A percentile compares a stretch with the other conserved stretches of the same genome.
Evolutionary conservation across 2,888 invertebrate species (phyloP).

Genomic region (Drosophila cracens): DNA sequence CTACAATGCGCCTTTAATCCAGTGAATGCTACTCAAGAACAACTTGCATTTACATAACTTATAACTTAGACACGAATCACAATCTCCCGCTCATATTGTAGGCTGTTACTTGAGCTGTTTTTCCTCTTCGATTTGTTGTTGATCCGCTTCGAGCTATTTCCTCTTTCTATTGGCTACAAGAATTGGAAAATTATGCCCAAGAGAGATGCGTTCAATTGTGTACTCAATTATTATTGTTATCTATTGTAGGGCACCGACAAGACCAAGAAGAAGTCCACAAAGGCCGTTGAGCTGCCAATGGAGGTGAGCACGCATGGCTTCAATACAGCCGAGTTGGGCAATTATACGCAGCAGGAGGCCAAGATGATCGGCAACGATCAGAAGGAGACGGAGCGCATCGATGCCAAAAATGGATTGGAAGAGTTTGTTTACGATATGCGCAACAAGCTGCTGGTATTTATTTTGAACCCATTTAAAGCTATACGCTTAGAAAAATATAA

Average conservation of each 20-base stretch:
- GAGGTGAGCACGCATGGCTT: conserved; percentile 91
- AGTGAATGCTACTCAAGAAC: conserved; percentile 48
- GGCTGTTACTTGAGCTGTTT: conserved; percentile 80
- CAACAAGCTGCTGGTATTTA: conserved; percentile 89
- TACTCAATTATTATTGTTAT: conserved; percentile 5
- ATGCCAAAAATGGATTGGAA: conserved; percentile 98
- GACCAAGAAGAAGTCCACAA: conserved; percentile 90
- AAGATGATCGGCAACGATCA: conserved; percentile 94
- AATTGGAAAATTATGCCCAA: conserved; percentile 13
- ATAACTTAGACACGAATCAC: conserved; percentile 45
- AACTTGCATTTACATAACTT: conserved; percentile 39
- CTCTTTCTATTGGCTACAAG: conserved; percentile 54
- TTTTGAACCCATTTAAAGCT: too few species aligned
- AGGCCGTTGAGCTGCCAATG: conserved; percentile 93
- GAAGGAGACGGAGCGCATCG: conserved; percentile 97
- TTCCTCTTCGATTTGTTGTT: conserved; percentile 79
- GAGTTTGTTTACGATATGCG: conserved; percentile 99
- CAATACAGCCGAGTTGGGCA: conserved; percentile 89
- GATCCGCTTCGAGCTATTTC: conserved; percentile 63
- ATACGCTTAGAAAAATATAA: not conserved
- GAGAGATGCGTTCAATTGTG: not conserved
- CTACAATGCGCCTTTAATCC: conserved; percentile 60
- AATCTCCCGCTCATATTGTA: conserved; percentile 68
- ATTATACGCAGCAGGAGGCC: conserved; percentile 92
- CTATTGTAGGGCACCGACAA: conserved; percentile 86